Conservation (phyloP, 2,888 invertebrate species). For the Netelia fuscicornis region DNA sequence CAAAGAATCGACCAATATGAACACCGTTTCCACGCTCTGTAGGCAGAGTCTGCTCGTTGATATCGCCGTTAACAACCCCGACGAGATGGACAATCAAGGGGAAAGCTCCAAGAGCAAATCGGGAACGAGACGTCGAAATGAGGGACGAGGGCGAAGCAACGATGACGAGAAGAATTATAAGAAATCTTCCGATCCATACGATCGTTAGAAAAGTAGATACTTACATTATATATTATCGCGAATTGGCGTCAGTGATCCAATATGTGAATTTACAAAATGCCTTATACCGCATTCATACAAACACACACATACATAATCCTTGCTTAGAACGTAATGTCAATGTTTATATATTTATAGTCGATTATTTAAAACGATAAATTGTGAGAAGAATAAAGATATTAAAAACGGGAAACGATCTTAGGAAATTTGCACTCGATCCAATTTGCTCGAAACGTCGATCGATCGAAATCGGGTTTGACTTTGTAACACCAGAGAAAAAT, state of each 20-base stretch:
- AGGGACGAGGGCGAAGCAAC: neutral
- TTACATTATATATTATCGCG: too few relatives aligned
- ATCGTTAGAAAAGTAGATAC: neutral
- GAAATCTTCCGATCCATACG: neutral
- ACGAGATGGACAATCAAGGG: neutral
- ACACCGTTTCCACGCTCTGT: slow-evolving; percentile 90
- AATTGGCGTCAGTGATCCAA: too few relatives aligned
- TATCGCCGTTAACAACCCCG: slow-evolving; percentile 76
- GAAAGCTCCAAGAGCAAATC: slow-evolving; percentile 23
- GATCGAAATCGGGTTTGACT: neutral
- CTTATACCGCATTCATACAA: neutral
- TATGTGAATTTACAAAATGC: neutral
- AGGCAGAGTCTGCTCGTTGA: slow-evolving; percentile 91
- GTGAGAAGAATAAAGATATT: slow-evolving; percentile 25
- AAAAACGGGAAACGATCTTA: neutral
- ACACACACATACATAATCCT: slow-evolving; percentile 8
- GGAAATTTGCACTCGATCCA: neutral
- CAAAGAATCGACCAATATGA: slow-evolving; percentile 82
- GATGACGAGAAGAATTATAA: slow-evolving; percentile 7
- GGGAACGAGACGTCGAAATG: neutral
- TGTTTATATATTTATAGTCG: slow-evolving; percentile 58
- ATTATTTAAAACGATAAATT: slow-evolving; percentile 5
- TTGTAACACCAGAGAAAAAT: neutral
- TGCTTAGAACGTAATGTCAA: slow-evolving; percentile 25
- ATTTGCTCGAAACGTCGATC: neutral